These are phyloP conservation scores for Hippolais icterina DNA, from an alignment of 2,113 vertebrate genomes.

Conservation along the genomic window DNA sequence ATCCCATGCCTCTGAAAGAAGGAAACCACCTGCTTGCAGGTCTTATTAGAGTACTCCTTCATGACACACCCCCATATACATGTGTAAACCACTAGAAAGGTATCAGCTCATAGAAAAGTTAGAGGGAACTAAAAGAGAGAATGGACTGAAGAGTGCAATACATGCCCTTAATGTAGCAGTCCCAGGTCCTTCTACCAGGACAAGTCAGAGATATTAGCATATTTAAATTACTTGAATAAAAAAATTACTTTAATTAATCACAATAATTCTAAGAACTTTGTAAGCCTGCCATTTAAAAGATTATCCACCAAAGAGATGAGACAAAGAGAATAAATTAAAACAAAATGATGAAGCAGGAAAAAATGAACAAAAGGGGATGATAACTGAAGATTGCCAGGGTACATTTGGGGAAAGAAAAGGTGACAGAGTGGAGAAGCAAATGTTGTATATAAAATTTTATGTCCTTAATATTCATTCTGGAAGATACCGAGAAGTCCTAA, in stretches of 20 bases:
- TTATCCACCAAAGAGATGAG: neutral
- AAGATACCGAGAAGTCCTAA: neutral
- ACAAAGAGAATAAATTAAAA: neutral
- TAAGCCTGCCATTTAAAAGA: neutral
- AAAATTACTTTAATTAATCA: neutral
- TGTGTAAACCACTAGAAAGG: neutral
- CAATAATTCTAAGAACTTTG: neutral
- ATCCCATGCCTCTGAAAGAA: neutral
- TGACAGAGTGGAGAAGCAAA: neutral
- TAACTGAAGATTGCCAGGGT: neutral
- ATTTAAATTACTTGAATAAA: neutral
- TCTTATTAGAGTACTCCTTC: too few relatives aligned
- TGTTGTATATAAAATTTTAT: neutral
- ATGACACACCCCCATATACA: neutral
- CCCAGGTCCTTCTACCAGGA: neutral
- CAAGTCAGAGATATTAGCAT: neutral
- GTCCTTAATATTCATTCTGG: neutral
- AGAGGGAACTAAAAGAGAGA: neutral
- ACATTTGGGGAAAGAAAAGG: neutral
- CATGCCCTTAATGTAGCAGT: neutral
- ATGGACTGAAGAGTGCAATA: neutral
- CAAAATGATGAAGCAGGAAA: neutral
- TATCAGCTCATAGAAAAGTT: neutral
- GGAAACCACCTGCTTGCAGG: neutral
- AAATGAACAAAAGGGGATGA: neutral